Conservation (phyloP, 2,113 vertebrate genomes). For the Paralichthys olivaceus region DNA sequence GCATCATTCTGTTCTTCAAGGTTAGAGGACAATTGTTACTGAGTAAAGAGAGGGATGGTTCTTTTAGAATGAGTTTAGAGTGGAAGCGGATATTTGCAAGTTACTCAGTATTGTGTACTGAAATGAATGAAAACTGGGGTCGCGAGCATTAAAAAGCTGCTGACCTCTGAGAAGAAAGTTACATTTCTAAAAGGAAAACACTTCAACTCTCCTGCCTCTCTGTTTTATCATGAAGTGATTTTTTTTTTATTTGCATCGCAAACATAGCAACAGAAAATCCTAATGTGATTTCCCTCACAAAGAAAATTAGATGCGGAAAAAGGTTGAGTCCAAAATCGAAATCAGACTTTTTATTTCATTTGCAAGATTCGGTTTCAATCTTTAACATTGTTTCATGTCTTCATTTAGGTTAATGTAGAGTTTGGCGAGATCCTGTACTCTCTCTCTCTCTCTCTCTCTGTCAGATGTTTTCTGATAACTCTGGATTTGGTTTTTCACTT, state of each 20-base stretch:
- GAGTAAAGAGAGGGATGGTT: conserved; percentile 42
- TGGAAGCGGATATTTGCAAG: conserved; percentile 21
- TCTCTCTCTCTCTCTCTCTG: background rate
- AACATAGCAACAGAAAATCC: too few relatives aligned
- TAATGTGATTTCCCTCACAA: too few relatives aligned
- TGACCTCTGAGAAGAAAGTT: background rate
- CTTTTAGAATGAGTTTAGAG: conserved; percentile 34
- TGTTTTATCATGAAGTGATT: background rate
- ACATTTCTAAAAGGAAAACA: background rate
- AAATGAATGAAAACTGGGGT: conserved; percentile 17
- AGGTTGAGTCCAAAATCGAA: too few relatives aligned
- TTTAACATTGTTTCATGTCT: background rate
- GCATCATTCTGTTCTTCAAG: conserved; percentile 62
- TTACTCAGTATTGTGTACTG: conserved; percentile 9
- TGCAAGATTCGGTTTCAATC: too few relatives aligned
- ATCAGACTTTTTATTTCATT: too few relatives aligned
- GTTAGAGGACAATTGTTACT: conserved; percentile 56
- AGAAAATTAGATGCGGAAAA: too few relatives aligned
- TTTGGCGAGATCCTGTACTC: background rate
- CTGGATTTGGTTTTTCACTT: too few relatives aligned
- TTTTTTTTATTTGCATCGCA: background rate
- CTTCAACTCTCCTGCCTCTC: too few relatives aligned
- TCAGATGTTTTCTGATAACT: background rate
- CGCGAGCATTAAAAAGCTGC: conserved; percentile 16
- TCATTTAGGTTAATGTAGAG: background rate